phyloP scores from a whole-genome alignment of 2,888 invertebrate genomes.

The Xanthorhoe designata region DNA sequence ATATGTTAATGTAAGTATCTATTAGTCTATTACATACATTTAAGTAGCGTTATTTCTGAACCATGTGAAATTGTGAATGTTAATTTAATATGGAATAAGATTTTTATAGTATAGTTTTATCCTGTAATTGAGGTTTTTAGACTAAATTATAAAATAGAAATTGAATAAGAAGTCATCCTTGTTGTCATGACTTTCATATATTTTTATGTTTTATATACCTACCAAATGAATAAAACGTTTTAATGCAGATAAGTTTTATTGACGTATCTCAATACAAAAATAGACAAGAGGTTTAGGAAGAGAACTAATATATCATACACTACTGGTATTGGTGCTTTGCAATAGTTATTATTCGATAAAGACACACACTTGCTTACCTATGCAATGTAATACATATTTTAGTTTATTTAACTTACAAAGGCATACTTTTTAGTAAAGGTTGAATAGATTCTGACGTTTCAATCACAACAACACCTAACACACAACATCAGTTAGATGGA shows the following conservation, averaged over 20 bases:
- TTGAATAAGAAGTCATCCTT: background rate
- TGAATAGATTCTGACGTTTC: no score
- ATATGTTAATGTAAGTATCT: constrained; percentile 3
- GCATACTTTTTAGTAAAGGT: no score
- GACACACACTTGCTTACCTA: no score
- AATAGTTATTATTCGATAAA: background rate
- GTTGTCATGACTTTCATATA: background rate
- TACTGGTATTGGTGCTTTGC: background rate
- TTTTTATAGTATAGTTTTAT: no score
- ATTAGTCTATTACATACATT: no score
- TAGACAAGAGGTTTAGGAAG: background rate
- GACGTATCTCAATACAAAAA: constrained; percentile 5
- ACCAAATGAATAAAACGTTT: constrained; percentile 16
- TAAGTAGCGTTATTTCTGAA: no score
- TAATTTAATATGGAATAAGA: no score
- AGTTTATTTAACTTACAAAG: no score
- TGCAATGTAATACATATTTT: no score
- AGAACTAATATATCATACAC: background rate
- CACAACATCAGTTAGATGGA: background rate
- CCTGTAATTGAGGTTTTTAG: no score
- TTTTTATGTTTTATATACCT: constrained; percentile 10
- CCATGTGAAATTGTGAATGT: no score
- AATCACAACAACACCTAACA: background rate
- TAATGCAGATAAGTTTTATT: constrained; percentile 18
- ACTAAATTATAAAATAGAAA: background rate